Evolutionary conservation across 2,797 vertebrate genomes (phyloP).

Genomic region (Pseudochromis fuscus): DNA sequence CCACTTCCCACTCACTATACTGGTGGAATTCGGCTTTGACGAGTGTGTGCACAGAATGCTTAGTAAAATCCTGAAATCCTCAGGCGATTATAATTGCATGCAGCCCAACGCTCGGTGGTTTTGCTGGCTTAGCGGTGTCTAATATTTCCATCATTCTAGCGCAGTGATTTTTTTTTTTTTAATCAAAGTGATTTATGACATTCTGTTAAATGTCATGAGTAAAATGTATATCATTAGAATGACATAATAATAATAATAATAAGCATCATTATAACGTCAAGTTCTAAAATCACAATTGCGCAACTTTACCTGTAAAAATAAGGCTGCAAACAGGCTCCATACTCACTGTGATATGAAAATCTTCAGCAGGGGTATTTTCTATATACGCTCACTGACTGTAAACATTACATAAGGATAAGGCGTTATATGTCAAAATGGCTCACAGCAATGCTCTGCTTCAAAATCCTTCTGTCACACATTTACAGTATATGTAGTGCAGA

Average conservation of each 20-base stretch:
- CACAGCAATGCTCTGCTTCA: slow-evolving; percentile 13
- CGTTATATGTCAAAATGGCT: slow-evolving; percentile 23
- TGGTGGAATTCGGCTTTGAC: slow-evolving; percentile 68
- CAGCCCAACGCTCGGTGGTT: slow-evolving; percentile 34
- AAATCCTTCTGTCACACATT: slow-evolving; percentile 30
- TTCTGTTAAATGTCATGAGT: slow-evolving; percentile 38
- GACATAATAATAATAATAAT: slow-evolving; percentile 51
- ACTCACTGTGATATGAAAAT: slow-evolving; percentile 17
- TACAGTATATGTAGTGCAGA: slow-evolving; percentile 6
- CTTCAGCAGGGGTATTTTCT: neutral
- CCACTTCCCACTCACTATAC: slow-evolving; percentile 64
- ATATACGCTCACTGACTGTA: slow-evolving; percentile 6
- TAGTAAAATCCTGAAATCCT: slow-evolving; percentile 56
- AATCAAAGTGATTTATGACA: slow-evolving; percentile 28
- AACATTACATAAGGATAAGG: slow-evolving; percentile 23
- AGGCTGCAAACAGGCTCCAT: slow-evolving; percentile 18
- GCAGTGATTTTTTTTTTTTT: neutral
- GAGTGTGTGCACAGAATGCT: slow-evolving; percentile 51
- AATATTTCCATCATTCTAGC: slow-evolving; percentile 41
- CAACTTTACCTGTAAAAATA: slow-evolving; percentile 26
- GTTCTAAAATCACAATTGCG: slow-evolving; percentile 20
- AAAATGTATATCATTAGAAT: slow-evolving; percentile 45
- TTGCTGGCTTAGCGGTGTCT: slow-evolving; percentile 34
- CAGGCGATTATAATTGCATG: slow-evolving; percentile 57
- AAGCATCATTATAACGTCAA: slow-evolving; percentile 41